phyloP scores from a whole-genome alignment of 2,888 invertebrate genomes.

The Vanessa cardui region DNA sequence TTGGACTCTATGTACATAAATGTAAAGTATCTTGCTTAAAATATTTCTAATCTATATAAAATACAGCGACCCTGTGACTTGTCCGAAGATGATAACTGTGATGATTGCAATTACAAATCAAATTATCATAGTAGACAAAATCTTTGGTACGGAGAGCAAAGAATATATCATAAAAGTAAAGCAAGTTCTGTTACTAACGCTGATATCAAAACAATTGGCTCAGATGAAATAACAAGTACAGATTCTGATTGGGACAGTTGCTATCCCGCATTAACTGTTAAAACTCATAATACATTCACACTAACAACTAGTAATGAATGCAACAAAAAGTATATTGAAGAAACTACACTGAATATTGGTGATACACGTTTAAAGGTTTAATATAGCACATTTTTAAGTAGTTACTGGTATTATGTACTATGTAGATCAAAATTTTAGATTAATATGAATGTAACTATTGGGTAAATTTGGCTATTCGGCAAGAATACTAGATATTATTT shows the following conservation, averaged over 20 bases:
- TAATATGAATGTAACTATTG: background rate
- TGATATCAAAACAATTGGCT: slow-evolving; percentile 51
- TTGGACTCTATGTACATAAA: no score
- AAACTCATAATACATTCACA: slow-evolving; percentile 76
- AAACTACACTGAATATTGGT: slow-evolving; percentile 69
- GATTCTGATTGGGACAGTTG: slow-evolving; percentile 76
- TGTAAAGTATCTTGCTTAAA: background rate
- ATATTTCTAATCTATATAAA: background rate
- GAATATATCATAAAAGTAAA: slow-evolving; percentile 72
- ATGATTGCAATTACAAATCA: slow-evolving; percentile 47
- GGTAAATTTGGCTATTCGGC: background rate
- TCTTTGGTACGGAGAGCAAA: slow-evolving; percentile 71
- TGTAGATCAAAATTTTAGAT: background rate
- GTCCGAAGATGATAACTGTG: slow-evolving; percentile 66
- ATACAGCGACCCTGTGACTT: slow-evolving; percentile 67
- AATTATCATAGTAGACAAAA: slow-evolving; percentile 44
- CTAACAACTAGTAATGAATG: slow-evolving; percentile 66
- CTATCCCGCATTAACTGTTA: slow-evolving; percentile 71
- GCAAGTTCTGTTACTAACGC: slow-evolving; percentile 47
- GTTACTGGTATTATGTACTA: background rate
- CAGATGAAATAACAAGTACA: slow-evolving; percentile 69
- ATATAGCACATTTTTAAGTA: slow-evolving; percentile 16
- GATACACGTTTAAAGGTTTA: slow-evolving; percentile 68
- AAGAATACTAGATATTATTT: background rate
- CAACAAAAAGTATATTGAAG: slow-evolving; percentile 64